These are phyloP conservation scores for Melanerpes formicivorus DNA, from an alignment of 2,113 vertebrate species.

Conservation along the genomic window DNA sequence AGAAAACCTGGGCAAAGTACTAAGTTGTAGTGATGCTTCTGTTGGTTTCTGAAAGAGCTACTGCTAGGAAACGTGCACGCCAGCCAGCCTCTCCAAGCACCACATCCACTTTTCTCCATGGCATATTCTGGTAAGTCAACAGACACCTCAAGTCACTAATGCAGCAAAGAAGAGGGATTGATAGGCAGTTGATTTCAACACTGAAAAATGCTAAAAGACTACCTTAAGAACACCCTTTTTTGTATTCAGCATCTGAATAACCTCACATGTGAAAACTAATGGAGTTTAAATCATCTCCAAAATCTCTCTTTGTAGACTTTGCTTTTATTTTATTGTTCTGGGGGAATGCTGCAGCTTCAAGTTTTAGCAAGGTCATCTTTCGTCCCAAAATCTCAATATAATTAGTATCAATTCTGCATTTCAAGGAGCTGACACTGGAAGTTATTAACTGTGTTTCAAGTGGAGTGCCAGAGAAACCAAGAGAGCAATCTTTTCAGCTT, in stretches of 20 bases:
- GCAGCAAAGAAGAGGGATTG: neutral
- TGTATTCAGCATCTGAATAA: neutral
- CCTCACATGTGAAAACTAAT: slow-evolving; percentile 22
- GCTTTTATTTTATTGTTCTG: slow-evolving; percentile 60
- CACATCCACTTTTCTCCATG: neutral
- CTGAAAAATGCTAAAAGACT: neutral
- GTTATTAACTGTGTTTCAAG: slow-evolving; percentile 76
- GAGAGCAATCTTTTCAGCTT: slow-evolving; percentile 70
- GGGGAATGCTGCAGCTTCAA: slow-evolving; percentile 20
- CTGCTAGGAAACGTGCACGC: fast-evolving
- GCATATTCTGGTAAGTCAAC: fast-evolving
- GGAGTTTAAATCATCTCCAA: slow-evolving; percentile 50
- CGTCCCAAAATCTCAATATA: slow-evolving; percentile 65
- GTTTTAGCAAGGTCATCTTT: slow-evolving; percentile 71
- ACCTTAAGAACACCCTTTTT: neutral
- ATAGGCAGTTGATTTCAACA: neutral
- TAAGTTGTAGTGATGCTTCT: neutral
- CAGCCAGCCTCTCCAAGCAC: neutral
- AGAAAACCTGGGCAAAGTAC: neutral
- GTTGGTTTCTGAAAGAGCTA: neutral
- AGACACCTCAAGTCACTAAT: neutral
- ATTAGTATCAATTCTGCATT: slow-evolving; percentile 76
- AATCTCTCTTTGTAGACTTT: slow-evolving; percentile 50
- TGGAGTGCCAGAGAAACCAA: slow-evolving; percentile 65
- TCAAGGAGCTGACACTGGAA: slow-evolving; percentile 57